Evolutionary conservation across 1,140 invertebrate species (phyloP).

Genomic region (Goniozus legneri): DNA sequence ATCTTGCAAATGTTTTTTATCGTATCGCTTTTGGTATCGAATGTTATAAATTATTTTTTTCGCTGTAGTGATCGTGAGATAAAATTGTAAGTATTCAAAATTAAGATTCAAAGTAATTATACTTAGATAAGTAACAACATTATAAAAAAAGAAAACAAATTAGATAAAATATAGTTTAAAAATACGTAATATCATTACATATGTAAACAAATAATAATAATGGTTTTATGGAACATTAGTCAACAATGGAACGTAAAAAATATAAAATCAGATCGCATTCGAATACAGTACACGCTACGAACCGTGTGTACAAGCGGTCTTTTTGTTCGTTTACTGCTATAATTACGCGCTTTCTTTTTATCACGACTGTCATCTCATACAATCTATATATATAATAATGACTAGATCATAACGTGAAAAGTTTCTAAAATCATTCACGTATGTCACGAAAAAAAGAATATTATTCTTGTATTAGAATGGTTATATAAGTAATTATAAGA

Average conservation of each 20-base stretch:
- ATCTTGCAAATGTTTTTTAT: conserved; percentile 29
- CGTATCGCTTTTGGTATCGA: not conserved
- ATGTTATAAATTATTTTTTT: not conserved
- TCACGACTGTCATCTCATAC: too few relatives aligned
- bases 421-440: conserved; percentile 38
- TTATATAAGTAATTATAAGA: conserved; percentile 4
- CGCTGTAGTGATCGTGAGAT: not conserved
- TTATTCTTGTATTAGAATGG: conserved; percentile 14
- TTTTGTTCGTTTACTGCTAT: too few relatives aligned
- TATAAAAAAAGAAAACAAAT: too few relatives aligned
- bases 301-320: conserved; percentile 11
- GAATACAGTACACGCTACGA: conserved; percentile 27
- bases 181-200: too few relatives aligned
- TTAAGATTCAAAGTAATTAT: too few relatives aligned
- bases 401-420: conserved; percentile 39
- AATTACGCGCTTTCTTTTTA: too few relatives aligned
- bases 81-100: not conserved
- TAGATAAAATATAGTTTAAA: too few relatives aligned
- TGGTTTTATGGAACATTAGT: conserved; percentile 12
- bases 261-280: conserved; percentile 25
- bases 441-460: conserved; percentile 30
- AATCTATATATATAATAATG: too few relatives aligned
- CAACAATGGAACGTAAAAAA: conserved; percentile 23
- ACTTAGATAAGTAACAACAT: too few relatives aligned
- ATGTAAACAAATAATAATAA: conserved; percentile 13